Evolutionary conservation across 2,797 vertebrate genomes (phyloP).

Genomic region (Decapterus maruadsi): DNA sequence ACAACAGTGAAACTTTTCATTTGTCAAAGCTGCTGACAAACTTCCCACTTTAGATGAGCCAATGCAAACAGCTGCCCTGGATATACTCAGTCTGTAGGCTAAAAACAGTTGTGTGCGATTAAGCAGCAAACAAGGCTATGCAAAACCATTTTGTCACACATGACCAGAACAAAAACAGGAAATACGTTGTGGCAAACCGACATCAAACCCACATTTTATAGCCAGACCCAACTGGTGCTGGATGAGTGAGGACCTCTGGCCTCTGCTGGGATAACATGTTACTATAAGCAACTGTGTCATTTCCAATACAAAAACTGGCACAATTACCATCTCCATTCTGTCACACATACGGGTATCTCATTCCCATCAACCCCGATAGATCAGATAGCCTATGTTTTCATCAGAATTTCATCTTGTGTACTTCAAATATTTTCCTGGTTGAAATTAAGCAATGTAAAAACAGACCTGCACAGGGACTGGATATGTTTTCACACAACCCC

Average conservation of each 20-base stretch:
- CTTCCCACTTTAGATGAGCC: not conserved
- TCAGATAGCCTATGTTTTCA: not conserved
- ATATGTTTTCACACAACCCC: constrained; percentile 15
- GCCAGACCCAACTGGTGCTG: not conserved
- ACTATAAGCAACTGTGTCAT: not conserved
- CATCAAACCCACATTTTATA: not conserved
- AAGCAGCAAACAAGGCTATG: too few relatives aligned
- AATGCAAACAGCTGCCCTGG: not conserved
- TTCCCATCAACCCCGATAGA: not conserved
- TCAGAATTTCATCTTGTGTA: not conserved
- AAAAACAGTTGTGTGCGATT: not conserved
- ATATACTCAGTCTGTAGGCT: not conserved
- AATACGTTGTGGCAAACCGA: not conserved
- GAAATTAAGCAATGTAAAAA: not conserved
- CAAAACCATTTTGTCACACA: not conserved
- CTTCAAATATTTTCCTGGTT: not conserved
- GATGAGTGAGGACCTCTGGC: not conserved
- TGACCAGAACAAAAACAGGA: not conserved
- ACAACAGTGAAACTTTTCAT: not conserved
- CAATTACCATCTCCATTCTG: not conserved
- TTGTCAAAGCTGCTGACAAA: not conserved
- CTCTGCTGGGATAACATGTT: not conserved
- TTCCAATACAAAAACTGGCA: not conserved
- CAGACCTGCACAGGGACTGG: not conserved
- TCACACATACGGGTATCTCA: not conserved